These are phyloP conservation scores for Candoia aspera DNA, from an alignment of 2,113 vertebrate genomes.

Conservation along the genomic window DNA sequence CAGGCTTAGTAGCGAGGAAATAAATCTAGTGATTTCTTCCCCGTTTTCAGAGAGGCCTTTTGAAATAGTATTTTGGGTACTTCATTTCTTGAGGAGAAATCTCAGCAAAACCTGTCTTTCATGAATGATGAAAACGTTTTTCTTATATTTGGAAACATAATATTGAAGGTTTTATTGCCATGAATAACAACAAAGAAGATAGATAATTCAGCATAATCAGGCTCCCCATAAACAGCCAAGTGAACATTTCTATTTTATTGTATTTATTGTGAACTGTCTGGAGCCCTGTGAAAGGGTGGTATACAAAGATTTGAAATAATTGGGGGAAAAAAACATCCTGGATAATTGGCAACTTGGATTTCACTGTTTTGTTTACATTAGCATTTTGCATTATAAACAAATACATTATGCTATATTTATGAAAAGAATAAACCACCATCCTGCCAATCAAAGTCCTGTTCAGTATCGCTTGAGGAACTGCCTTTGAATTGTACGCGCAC, in stretches of 20 bases:
- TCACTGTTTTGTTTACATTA: conserved; percentile 43
- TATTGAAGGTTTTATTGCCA: not conserved
- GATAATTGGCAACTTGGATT: not conserved
- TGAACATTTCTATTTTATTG: not conserved
- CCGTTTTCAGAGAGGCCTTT: not conserved
- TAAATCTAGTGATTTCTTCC: not conserved
- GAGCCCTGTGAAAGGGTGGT: not conserved
- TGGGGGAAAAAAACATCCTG: not conserved
- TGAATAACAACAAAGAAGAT: not conserved
- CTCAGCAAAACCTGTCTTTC: not conserved
- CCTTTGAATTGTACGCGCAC: not conserved
- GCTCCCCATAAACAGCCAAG: not conserved
- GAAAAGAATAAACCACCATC: not conserved
- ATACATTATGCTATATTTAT: not conserved
- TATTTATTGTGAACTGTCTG: not conserved
- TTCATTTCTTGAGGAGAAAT: not conserved
- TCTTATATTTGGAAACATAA: conserved; percentile 16
- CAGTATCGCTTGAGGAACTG: conserved; percentile 1
- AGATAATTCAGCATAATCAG: not conserved
- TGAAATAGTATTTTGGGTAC: not conserved
- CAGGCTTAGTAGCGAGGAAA: not conserved
- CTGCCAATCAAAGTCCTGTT: not conserved
- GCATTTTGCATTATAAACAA: not conserved
- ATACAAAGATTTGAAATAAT: not conserved
- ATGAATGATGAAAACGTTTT: not conserved